phyloP scores from a whole-genome alignment of 2,113 vertebrate species.

The Semnornis frantzii region DNA sequence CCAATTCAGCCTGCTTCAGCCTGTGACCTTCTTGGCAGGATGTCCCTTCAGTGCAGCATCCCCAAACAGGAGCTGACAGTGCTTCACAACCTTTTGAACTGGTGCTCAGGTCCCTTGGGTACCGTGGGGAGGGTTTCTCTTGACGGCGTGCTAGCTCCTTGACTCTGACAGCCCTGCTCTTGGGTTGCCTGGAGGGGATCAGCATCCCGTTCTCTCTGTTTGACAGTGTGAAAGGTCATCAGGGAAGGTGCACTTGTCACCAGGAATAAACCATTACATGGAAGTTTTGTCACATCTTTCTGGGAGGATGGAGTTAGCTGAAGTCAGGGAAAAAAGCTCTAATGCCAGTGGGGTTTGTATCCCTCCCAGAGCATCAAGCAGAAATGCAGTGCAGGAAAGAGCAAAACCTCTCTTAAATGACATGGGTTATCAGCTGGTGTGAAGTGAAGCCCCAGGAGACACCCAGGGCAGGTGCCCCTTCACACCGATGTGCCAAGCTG shows the following conservation, averaged over 20 bases:
- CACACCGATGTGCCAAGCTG: background rate
- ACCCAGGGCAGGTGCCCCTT: background rate
- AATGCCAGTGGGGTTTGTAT: background rate
- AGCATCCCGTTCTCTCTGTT: background rate
- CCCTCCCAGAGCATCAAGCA: fast-evolving
- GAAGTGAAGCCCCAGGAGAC: background rate
- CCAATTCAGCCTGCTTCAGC: background rate
- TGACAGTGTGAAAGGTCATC: background rate
- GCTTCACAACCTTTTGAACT: conserved; percentile 41
- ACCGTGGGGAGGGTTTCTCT: background rate
- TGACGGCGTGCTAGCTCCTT: background rate
- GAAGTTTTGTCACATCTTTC: background rate
- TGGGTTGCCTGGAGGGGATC: conserved; percentile 19
- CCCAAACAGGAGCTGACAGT: conserved; percentile 59
- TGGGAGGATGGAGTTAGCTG: background rate
- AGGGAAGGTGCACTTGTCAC: conserved; percentile 35
- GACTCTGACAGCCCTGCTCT: conserved; percentile 27
- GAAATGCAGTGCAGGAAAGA: background rate
- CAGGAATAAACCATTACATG: background rate
- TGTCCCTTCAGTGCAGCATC: background rate
- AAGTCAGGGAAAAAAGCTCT: background rate
- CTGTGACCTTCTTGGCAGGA: conserved; percentile 5
- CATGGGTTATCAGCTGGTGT: fast-evolving
- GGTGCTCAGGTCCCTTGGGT: background rate
- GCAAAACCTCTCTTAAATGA: background rate